These are phyloP conservation scores for Brachymystax lenok DNA, from an alignment of 2,797 vertebrate species.

Conservation along the genomic window DNA sequence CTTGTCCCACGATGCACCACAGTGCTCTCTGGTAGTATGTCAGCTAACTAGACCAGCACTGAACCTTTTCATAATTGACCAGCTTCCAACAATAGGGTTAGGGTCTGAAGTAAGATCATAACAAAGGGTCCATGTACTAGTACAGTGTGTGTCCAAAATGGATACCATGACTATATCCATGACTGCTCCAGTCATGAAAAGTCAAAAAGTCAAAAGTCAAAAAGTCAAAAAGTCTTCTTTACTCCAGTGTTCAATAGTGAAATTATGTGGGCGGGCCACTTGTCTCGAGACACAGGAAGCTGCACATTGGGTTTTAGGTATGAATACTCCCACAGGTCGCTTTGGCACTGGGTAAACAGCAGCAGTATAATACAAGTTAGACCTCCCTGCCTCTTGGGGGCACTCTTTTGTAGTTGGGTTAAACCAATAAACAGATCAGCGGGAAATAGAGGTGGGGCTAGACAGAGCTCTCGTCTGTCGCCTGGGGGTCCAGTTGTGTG, in stretches of 20 bases:
- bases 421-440: conserved; percentile 38
- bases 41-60: not conserved
- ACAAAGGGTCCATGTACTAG: conserved; percentile 5
- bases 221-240: not conserved
- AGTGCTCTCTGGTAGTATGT: conserved; percentile 9
- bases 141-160: conserved; percentile 19
- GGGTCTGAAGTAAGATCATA: conserved; percentile 43
- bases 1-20: conserved; percentile 24
- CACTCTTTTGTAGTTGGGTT: conserved; percentile 15
- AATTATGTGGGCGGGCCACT: conserved; percentile 20
- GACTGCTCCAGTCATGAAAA: conserved; percentile 33
- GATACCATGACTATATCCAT: conserved; percentile 3
- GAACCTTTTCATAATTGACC: not conserved
- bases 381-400: conserved; percentile 43
- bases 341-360: conserved; percentile 43
- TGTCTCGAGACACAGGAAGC: conserved; percentile 26
- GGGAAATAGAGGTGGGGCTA: conserved; percentile 61
- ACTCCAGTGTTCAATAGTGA: conserved; percentile 29
- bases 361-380: conserved; percentile 46
- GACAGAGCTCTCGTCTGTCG: conserved; percentile 95
- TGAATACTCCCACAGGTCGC: conserved; percentile 19
- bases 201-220: conserved; percentile 8
- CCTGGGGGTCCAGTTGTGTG: conserved; percentile 84
- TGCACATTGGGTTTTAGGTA: conserved; percentile 38
- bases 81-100: conserved; percentile 22